Percentiles rank a stretch among this genome's conserved stretches.
Evolutionary conservation across 2,797 vertebrate species (phyloP).

Genomic region (Falco cherrug): DNA sequence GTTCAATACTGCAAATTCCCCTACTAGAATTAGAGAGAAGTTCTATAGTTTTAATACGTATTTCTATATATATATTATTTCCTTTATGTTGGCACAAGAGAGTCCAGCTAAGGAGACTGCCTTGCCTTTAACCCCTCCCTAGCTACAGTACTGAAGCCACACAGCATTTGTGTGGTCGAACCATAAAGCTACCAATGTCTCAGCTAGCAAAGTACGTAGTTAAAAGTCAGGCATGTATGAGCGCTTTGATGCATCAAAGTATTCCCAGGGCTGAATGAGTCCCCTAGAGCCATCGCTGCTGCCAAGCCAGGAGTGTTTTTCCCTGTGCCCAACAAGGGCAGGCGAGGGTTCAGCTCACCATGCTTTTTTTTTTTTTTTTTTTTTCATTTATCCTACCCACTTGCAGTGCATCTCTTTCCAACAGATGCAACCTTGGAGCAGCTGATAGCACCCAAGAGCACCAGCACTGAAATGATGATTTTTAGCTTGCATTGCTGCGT

Average conservation of each 20-base stretch:
- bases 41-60: rapidly evolving
- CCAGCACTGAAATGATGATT: not conserved
- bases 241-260: not conserved
- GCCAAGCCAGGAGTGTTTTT: not conserved
- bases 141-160: not conserved
- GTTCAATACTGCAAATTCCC: not conserved
- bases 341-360: not conserved
- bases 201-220: not conserved
- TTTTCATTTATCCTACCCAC: no score
- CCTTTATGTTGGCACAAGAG: not conserved
- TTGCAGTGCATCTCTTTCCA: not conserved
- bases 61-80: not conserved
- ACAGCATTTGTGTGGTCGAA: rapidly evolving
- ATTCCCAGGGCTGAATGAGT: rapidly evolving
- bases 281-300: rapidly evolving
- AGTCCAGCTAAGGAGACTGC: not conserved
- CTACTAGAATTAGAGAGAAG: not conserved
- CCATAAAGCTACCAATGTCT: not conserved
- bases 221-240: not conserved
- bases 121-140: not conserved
- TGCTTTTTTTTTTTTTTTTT: not conserved
- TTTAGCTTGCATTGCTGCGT: not conserved
- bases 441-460: not conserved
- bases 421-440: not conserved
- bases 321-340: not conserved